phyloP scores from a whole-genome alignment of 2,888 invertebrate species.

The Limnephilus lunatus region DNA sequence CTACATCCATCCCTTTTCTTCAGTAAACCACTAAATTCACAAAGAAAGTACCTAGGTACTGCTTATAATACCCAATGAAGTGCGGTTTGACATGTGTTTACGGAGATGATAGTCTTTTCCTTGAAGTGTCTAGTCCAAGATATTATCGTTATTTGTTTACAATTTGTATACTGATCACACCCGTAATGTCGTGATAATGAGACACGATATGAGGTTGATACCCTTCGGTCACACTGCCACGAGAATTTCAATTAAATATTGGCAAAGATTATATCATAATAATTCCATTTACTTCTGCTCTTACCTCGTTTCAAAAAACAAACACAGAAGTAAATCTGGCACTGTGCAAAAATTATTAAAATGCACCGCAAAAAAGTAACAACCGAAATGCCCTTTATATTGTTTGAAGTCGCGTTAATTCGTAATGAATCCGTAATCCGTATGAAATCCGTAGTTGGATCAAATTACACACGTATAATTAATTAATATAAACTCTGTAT shows the following conservation, averaged over 20 bases:
- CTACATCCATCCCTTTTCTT: too few relatives aligned
- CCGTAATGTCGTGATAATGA: conserved; percentile 24
- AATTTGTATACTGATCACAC: neutral
- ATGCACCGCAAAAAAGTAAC: too few relatives aligned
- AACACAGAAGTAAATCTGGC: neutral
- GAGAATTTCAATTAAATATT: neutral
- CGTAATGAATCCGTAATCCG: too few relatives aligned
- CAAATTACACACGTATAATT: too few relatives aligned
- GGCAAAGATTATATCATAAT: neutral
- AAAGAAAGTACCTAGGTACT: too few relatives aligned
- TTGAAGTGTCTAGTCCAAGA: neutral
- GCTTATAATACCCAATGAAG: neutral
- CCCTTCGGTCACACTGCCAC: neutral
- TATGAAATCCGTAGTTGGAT: too few relatives aligned
- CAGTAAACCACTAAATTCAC: too few relatives aligned
- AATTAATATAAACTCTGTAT: too few relatives aligned
- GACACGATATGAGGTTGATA: conserved; percentile 17
- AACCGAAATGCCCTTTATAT: too few relatives aligned
- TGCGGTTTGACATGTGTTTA: neutral
- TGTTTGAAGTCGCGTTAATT: too few relatives aligned
- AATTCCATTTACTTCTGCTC: neutral
- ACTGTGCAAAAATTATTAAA: too few relatives aligned
- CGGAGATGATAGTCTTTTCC: neutral
- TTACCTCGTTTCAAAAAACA: neutral
- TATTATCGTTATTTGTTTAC: neutral